phyloP scores from a whole-genome alignment of 2,888 invertebrate genomes.

The Archips xylosteana region DNA sequence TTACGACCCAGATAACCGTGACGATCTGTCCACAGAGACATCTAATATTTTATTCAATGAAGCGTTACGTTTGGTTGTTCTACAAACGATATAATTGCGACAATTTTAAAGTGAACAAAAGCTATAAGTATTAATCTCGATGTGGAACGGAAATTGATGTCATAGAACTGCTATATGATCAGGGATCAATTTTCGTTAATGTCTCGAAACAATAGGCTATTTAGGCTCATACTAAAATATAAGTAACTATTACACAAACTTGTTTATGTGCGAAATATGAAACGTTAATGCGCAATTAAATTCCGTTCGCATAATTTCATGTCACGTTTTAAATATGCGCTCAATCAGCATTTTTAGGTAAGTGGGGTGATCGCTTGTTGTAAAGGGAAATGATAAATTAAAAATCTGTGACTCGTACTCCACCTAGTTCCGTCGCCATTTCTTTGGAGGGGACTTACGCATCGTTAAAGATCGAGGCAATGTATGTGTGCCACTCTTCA shows the following conservation, averaged over 20 bases:
- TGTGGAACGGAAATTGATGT: slow-evolving; percentile 60
- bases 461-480: slow-evolving; percentile 22
- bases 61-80: slow-evolving; percentile 34
- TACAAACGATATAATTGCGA: slow-evolving; percentile 48
- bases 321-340: slow-evolving; percentile 50
- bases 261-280: slow-evolving; percentile 55
- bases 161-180: slow-evolving; percentile 57
- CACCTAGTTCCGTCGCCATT: not conserved
- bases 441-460: not conserved
- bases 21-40: slow-evolving; percentile 48
- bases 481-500: slow-evolving; percentile 30
- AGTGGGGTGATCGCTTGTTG: slow-evolving; percentile 6
- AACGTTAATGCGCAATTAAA: slow-evolving; percentile 43
- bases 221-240: slow-evolving; percentile 52
- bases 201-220: slow-evolving; percentile 62
- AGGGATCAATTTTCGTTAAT: slow-evolving; percentile 61
- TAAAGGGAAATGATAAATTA: not conserved
- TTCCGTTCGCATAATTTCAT: slow-evolving; percentile 44
- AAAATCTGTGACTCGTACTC: not conserved
- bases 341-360: not conserved
- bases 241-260: slow-evolving; percentile 54
- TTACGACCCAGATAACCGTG: slow-evolving; percentile 64
- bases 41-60: slow-evolving; percentile 30
- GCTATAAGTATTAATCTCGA: slow-evolving; percentile 50
- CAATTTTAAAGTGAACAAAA: slow-evolving; percentile 52